phyloP scores from a whole-genome alignment of 2,797 vertebrate species.

The Hydrophis major region DNA sequence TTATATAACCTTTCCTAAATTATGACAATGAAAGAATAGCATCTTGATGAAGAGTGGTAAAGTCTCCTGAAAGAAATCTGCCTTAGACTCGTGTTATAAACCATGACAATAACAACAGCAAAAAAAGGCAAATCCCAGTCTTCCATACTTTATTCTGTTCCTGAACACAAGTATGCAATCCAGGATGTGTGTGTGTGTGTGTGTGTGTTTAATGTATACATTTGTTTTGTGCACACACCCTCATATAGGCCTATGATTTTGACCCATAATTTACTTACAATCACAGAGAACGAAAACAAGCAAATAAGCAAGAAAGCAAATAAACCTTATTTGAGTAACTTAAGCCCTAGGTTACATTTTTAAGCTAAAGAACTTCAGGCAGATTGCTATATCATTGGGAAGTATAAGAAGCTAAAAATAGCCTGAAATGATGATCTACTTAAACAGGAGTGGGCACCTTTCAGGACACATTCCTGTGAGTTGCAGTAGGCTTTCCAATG shows the following conservation, averaged over 20 bases:
- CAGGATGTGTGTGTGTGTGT: background rate
- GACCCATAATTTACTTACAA: background rate
- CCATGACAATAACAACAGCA: background rate
- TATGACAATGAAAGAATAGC: background rate
- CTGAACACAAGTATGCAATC: background rate
- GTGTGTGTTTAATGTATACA: background rate
- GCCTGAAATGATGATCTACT: background rate
- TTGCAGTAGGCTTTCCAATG: background rate
- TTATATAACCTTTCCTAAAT: background rate
- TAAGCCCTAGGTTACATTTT: background rate
- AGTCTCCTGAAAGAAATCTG: slow-evolving; percentile 35
- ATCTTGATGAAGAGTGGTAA: background rate
- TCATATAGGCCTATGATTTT: background rate
- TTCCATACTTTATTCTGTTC: background rate
- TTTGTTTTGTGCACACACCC: background rate
- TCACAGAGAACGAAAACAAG: slow-evolving; percentile 2
- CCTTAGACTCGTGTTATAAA: background rate
- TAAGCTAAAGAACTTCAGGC: background rate
- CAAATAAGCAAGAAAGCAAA: background rate
- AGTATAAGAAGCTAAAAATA: background rate
- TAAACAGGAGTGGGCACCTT: background rate
- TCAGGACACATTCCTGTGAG: background rate
- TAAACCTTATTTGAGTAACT: background rate
- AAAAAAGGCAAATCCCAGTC: background rate
- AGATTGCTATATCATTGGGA: background rate